phyloP scores from a whole-genome alignment of 1,140 invertebrate genomes.

The Brachionus plicatilis region DNA sequence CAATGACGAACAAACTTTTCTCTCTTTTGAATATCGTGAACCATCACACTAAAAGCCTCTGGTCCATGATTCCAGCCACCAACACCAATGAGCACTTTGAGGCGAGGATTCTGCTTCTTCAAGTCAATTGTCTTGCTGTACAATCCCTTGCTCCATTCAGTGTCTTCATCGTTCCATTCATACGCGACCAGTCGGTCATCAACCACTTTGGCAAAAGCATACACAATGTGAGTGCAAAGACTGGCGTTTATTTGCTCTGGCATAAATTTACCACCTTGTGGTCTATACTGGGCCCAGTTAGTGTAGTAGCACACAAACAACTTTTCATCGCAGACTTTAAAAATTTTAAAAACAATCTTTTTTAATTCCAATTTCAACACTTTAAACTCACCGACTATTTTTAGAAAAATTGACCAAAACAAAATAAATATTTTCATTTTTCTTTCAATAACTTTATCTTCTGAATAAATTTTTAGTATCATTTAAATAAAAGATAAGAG shows the following conservation, averaged over 20 bases:
- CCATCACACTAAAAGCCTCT: conserved; percentile 67
- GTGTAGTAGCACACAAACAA: conserved; percentile 75
- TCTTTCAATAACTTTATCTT: background rate
- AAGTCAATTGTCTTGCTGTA: background rate
- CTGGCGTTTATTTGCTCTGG: conserved; percentile 74
- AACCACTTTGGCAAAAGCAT: conserved; percentile 64
- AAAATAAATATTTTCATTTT: background rate
- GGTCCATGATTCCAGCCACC: conserved; percentile 85
- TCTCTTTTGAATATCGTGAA: conserved; percentile 61
- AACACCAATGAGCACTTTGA: conserved; percentile 73
- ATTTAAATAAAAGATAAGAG: background rate
- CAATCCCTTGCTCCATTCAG: conserved; percentile 19
- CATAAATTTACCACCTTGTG: conserved; percentile 73
- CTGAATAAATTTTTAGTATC: background rate
- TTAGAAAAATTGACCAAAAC: background rate
- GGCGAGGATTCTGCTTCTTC: conserved; percentile 56
- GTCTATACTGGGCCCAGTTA: conserved; percentile 83
- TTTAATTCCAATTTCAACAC: background rate
- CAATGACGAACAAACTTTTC: conserved; percentile 35
- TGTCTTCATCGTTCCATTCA: conserved; percentile 72
- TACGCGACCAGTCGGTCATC: conserved; percentile 74
- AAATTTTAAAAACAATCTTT: background rate
- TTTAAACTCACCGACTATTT: background rate
- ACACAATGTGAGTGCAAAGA: conserved; percentile 87
- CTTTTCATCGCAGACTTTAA: conserved; percentile 4